Conservation (phyloP, 2,797 vertebrate species). For the Acanthurus lineatus region DNA sequence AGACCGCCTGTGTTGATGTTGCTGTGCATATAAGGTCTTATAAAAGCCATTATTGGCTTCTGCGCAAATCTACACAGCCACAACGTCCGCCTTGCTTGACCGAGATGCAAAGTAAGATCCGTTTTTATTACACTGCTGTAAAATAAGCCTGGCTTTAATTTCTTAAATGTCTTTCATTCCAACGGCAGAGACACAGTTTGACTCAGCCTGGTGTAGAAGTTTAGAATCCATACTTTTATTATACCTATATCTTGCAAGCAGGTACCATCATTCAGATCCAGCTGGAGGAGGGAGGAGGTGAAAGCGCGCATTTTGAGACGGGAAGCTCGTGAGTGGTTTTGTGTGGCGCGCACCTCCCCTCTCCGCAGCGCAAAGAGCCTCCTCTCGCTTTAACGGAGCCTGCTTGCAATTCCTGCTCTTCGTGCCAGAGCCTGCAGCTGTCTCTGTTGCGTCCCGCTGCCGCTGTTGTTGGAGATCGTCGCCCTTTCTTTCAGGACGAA, state of each 20-base stretch:
- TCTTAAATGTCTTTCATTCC: not conserved
- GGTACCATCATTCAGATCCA: constrained; percentile 24
- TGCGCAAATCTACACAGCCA: not conserved
- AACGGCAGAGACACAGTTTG: not conserved
- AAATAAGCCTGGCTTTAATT: not conserved
- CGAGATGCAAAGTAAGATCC: not conserved
- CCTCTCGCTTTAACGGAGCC: constrained; percentile 55
- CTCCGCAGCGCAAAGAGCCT: constrained; percentile 39
- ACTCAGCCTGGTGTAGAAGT: not conserved
- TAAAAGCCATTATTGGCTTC: no score
- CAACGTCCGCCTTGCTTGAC: not conserved
- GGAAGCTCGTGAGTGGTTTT: constrained; percentile 44
- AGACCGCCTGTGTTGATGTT: not conserved
- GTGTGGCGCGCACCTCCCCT: constrained; percentile 71
- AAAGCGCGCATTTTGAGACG: constrained; percentile 50
- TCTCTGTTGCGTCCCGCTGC: constrained; percentile 50
- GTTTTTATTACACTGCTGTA: not conserved
- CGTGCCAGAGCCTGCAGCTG: constrained; percentile 82
- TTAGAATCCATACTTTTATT: not conserved
- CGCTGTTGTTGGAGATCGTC: constrained; percentile 52
- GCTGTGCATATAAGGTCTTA: no score
- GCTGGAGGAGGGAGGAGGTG: constrained; percentile 47
- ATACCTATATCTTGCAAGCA: not conserved
- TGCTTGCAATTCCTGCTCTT: constrained; percentile 64
- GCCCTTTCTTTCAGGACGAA: constrained; percentile 29